A percentile compares a stretch with the other conserved stretches of the same genome.
Conservation (phyloP, 2,113 vertebrate species). For the Diglossa brunneiventris region DNA sequence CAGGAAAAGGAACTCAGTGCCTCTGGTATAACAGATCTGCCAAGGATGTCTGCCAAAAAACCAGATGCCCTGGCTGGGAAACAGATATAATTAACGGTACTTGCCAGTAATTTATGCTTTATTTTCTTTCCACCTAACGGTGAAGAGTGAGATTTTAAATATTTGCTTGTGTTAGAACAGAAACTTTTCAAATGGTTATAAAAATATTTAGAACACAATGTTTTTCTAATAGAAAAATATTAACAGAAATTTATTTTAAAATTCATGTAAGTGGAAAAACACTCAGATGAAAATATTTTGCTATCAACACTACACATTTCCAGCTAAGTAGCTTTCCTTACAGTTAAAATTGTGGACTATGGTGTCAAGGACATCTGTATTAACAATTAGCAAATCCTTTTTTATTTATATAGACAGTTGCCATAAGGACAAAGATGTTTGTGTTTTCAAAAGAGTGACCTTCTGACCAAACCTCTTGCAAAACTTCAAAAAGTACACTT, state of each 20-base stretch:
- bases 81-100: neutral
- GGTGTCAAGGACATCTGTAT: accelerated
- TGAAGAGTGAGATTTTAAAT: neutral
- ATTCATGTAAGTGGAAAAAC: neutral
- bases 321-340: neutral
- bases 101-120: conserved; percentile 13
- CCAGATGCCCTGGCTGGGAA: conserved; percentile 36
- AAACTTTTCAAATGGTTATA: neutral
- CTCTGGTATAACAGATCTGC: neutral
- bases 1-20: neutral
- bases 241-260: neutral
- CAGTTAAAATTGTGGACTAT: neutral
- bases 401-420: neutral
- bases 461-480: neutral
- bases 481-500: neutral
- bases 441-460: neutral
- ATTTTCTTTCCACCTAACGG: neutral
- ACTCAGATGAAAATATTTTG: neutral
- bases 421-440: neutral
- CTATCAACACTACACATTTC: neutral
- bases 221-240: neutral
- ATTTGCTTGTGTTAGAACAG: neutral
- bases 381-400: neutral
- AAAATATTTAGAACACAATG: neutral
- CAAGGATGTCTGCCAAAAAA: conserved; percentile 23